Conservation (phyloP, 2,888 invertebrate species). For the Phytoseiulus persimilis region DNA sequence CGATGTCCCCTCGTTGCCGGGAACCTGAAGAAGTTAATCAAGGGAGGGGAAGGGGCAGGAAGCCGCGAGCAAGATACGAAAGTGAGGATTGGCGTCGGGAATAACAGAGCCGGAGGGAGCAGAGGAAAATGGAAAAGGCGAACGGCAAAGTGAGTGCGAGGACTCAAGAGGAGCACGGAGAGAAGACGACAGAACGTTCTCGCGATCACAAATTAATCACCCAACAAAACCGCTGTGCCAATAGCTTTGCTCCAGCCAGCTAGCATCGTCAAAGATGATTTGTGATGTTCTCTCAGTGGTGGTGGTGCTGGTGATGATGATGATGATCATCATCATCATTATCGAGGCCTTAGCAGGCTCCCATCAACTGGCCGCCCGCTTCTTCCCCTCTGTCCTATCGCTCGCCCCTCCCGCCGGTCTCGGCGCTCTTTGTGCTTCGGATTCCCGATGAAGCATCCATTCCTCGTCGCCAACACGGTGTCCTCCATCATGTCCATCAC, state of each 20-base stretch:
- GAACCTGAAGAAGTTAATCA: neutral
- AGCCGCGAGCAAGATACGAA: neutral
- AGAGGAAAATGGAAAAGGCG: neutral
- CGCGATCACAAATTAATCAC: neutral
- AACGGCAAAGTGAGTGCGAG: neutral
- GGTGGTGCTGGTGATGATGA: neutral
- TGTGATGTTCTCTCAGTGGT: neutral
- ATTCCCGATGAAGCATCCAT: neutral
- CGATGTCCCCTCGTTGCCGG: neutral
- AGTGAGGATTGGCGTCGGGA: neutral
- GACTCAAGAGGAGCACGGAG: neutral
- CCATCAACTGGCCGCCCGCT: neutral
- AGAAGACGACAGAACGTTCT: neutral
- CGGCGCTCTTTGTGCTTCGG: neutral
- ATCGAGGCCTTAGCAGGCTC: neutral
- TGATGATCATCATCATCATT: neutral
- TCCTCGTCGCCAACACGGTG: neutral
- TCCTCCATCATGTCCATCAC: neutral
- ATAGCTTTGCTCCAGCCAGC: neutral
- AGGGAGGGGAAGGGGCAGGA: neutral
- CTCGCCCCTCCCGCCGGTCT: neutral
- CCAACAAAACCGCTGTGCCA: slow-evolving; percentile 5
- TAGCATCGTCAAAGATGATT: neutral
- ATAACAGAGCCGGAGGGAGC: neutral
- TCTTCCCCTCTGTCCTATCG: neutral